Base-by-base conservation (phyloP, 2,888 invertebrate species). In the Drosophila falleni region DNA sequence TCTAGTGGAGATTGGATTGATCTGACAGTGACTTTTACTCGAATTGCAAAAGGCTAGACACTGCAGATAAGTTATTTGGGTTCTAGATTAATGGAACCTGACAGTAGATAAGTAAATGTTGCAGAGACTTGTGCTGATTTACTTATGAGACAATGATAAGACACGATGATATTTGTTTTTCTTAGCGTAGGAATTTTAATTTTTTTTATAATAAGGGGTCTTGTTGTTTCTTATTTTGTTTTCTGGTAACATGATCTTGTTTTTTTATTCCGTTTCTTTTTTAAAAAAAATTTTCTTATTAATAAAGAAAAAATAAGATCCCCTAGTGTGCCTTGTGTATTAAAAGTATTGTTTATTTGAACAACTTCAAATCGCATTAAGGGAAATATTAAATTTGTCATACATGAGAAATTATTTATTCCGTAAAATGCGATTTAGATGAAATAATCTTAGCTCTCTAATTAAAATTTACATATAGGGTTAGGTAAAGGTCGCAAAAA, bases 21-120 rank as follows among this genome's bases (percentile, higher is more conserved):
- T 50, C 39, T 59, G 44, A 19, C 41, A 46, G 11, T 72, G 64
- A 67, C 67, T 67, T 61, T 23, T 51, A 31, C 41, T 66, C 35
- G 71, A 42, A 60, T 81, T 86, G 86, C 82, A 82, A 82, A 82
- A 85, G 81, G 82, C 68, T 33, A 56, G 44, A 49, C 51, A 41
- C 31, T 50, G 64, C 42, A 23, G 61, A 78, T 75, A 74, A 75
- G 59, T 44, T 31, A n/a, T 37, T 66, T 41, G 8, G 26, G 42
- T 15, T 23, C 16, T 8, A 69, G 69, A 73, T 59, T 51, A 47
- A 44, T 31, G 33, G 2, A 65, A 55, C 8, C 51, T 13, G 9
- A 3, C 5, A 39, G 46, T 5, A 19, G 74, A 77, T 77, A 71
- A 37, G 10, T 64, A n/a, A 65, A 59, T 76, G 54, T 53, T 58